Conservation (phyloP, 35 echinoderm and acorn worm genomes). For the Ophioderma brevispina region DNA sequence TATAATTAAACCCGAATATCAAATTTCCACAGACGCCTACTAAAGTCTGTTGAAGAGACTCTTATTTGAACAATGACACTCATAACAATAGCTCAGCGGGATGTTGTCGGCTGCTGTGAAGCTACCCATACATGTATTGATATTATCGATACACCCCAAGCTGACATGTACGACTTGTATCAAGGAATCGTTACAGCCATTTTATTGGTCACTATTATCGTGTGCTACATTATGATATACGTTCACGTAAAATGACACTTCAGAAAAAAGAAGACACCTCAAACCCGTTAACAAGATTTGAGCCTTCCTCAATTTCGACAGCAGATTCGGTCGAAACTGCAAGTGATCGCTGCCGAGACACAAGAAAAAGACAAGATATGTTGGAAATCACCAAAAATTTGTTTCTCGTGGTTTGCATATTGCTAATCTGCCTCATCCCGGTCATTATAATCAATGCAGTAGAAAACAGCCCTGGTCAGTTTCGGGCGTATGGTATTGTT, state of each 20-base stretch:
- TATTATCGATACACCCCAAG: neutral
- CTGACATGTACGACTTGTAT: constrained; percentile 38
- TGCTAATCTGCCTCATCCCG: constrained; percentile 35
- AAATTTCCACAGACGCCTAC: too few relatives aligned
- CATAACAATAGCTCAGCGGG: too few relatives aligned
- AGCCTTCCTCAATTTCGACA: neutral
- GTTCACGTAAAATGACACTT: constrained; percentile 60
- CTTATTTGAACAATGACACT: too few relatives aligned
- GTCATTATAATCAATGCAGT: constrained; percentile 37
- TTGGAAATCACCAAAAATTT: constrained; percentile 68
- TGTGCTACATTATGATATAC: constrained; percentile 62
- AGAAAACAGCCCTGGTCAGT: neutral
- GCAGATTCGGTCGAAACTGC: neutral
- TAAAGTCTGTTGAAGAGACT: too few relatives aligned
- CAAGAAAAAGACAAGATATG: neutral
- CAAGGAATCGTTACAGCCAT: constrained; percentile 37
- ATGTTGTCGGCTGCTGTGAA: too few relatives aligned
- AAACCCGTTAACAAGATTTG: too few relatives aligned
- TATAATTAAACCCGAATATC: too few relatives aligned
- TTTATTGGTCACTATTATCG: constrained; percentile 53
- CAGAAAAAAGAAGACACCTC: neutral
- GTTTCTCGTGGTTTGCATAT: constrained; percentile 52
- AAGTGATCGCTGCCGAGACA: neutral
- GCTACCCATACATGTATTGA: constrained; percentile 3
- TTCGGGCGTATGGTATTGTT: constrained; percentile 5